Evolutionary conservation across 2,888 invertebrate genomes (phyloP).

Genomic region (Punctoribates punctum): DNA sequence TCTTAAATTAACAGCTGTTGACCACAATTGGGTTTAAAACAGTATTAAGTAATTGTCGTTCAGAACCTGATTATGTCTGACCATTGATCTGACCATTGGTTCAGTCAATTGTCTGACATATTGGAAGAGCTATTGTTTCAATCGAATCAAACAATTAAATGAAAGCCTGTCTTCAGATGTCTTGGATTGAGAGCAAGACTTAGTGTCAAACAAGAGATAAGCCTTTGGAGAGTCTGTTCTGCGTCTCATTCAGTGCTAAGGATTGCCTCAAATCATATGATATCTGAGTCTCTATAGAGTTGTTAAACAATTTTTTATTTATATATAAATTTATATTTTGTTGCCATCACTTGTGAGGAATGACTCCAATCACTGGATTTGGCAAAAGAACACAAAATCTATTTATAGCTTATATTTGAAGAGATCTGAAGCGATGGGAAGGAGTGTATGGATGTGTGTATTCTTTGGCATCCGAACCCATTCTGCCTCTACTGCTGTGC

Average conservation of each 20-base stretch:
- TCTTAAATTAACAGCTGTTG: not conserved
- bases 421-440: not conserved
- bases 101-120: too few species aligned
- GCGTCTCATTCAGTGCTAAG: too few species aligned
- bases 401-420: not conserved
- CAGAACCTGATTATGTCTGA: not conserved
- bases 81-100: not conserved
- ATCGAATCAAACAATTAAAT: not conserved
- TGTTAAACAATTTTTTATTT: too few species aligned
- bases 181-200: too few species aligned
- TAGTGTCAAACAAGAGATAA: too few species aligned
- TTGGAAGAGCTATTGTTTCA: not conserved
- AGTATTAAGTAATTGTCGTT: too few species aligned
- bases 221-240: too few species aligned
- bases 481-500: not conserved
- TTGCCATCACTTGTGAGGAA: slow-evolving; percentile 14
- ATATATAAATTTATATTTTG: too few species aligned
- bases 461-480: not conserved
- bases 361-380: slow-evolving; percentile 20
- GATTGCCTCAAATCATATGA: too few species aligned
- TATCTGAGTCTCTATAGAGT: too few species aligned
- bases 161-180: not conserved
- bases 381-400: slow-evolving; percentile 23
- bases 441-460: not conserved
- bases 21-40: too few species aligned